These are phyloP conservation scores for Aythya baeri DNA, from an alignment of 2,113 vertebrate genomes.

Conservation along the genomic window DNA sequence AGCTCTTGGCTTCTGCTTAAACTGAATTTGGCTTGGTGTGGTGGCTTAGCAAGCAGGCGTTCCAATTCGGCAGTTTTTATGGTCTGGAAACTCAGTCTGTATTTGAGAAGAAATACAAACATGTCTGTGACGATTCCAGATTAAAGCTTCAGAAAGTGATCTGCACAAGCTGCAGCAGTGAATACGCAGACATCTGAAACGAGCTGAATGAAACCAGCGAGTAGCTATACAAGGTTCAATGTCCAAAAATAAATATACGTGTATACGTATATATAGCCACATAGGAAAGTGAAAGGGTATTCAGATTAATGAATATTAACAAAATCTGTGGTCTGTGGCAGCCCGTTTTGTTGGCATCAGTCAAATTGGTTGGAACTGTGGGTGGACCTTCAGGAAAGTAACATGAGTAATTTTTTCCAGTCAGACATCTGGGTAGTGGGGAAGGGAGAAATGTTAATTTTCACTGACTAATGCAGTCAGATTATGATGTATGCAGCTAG, in stretches of 20 bases:
- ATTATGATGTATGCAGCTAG: not conserved
- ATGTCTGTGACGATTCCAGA: not conserved
- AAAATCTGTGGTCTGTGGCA: not conserved
- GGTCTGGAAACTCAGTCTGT: not conserved
- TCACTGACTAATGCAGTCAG: not conserved
- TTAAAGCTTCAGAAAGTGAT: not conserved
- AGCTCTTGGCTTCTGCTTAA: not conserved
- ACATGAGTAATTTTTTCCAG: not conserved
- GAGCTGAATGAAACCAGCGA: not conserved
- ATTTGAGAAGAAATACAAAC: not conserved
- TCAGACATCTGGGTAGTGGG: not conserved
- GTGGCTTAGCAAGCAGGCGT: not conserved
- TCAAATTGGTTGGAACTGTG: not conserved
- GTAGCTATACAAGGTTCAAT: not conserved
- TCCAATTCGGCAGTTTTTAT: rapidly evolving
- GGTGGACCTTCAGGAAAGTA: not conserved
- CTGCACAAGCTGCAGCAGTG: not conserved
- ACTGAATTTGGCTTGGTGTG: not conserved
- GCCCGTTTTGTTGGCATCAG: not conserved
- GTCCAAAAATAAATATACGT: not conserved
- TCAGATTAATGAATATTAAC: not conserved
- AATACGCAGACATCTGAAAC: not conserved
- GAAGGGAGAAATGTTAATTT: constrained; percentile 27
- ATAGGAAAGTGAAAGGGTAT: not conserved
- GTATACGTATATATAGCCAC: not conserved